phyloP scores from a whole-genome alignment of 1,140 invertebrate genomes.

The Drosophila santomea region DNA sequence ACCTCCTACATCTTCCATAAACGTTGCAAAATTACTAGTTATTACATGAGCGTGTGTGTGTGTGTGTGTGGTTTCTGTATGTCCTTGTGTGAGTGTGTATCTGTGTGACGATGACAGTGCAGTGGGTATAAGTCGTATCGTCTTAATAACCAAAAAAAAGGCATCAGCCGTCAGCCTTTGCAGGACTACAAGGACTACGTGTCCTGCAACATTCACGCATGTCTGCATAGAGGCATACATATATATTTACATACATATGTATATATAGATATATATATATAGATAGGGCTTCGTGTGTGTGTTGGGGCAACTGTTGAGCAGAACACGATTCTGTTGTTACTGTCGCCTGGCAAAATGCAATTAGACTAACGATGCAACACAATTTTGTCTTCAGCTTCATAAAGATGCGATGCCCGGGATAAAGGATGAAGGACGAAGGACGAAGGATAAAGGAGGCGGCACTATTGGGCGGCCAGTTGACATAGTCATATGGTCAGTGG shows the following conservation, averaged over 20 bases:
- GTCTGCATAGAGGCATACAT: constrained; percentile 34
- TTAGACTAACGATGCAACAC: constrained; percentile 81
- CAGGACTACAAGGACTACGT: constrained; percentile 27
- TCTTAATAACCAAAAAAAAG: constrained; percentile 82
- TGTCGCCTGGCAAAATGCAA: constrained; percentile 70
- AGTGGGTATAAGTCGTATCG: constrained; percentile 53
- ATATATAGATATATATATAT: neutral
- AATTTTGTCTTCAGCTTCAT: constrained; percentile 80
- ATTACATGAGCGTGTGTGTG: constrained; percentile 50
- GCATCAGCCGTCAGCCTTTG: constrained; percentile 58
- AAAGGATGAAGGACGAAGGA: neutral
- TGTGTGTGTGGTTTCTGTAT: neutral
- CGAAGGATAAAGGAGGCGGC: neutral
- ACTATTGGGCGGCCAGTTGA: constrained; percentile 1
- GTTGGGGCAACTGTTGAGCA: constrained; percentile 27
- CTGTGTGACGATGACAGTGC: constrained; percentile 51
- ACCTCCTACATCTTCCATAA: constrained; percentile 48
- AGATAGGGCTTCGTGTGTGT: neutral
- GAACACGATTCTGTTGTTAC: constrained; percentile 55
- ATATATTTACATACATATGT: neutral
- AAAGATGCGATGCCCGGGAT: constrained; percentile 35
- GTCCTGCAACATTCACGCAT: constrained; percentile 64
- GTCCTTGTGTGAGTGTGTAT: constrained; percentile 5
- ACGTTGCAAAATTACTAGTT: constrained; percentile 63
- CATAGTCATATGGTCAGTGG: constrained; percentile 31